Evolutionary conservation across 2,888 invertebrate species (phyloP).

Genomic region (Chrysolina haemoptera): DNA sequence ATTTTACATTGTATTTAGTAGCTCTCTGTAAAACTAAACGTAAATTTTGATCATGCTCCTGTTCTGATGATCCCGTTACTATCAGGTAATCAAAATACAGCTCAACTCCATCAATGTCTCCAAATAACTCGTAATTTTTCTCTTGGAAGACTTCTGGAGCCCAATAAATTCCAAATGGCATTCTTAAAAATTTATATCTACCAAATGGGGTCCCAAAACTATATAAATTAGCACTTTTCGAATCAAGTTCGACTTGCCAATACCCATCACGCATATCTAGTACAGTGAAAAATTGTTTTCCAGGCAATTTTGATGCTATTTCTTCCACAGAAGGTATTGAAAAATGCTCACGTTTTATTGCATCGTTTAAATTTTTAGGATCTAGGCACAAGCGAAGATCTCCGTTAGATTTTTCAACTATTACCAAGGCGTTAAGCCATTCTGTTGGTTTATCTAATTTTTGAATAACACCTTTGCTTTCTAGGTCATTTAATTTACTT

Average conservation of each 20-base stretch:
- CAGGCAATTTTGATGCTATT: background rate
- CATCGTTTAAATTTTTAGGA: too few species aligned
- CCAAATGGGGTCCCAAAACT: background rate
- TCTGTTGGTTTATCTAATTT: too few species aligned
- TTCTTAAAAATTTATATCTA: background rate
- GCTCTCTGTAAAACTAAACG: background rate
- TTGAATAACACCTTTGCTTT: too few species aligned
- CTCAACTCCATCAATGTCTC: conserved; percentile 1
- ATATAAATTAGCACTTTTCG: conserved; percentile 21
- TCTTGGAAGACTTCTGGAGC: conserved; percentile 6
- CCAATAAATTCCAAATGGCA: conserved; percentile 3
- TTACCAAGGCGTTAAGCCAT: too few species aligned
- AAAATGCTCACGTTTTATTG: background rate
- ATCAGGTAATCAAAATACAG: too few species aligned
- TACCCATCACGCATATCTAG: conserved; percentile 30
- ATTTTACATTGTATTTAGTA: background rate
- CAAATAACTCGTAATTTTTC: background rate
- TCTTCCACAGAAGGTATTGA: background rate
- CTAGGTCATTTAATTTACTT: too few species aligned
- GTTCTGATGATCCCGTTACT: background rate
- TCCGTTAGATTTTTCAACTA: too few species aligned
- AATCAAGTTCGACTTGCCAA: conserved; percentile 29
- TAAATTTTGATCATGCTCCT: background rate
- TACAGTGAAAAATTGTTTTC: conserved; percentile 27
- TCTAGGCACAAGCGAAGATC: too few species aligned